A percentile compares a stretch with the other conserved stretches of the same genome.
phyloP scores from a whole-genome alignment of 2,888 invertebrate species.

The Gibbula magus region DNA sequence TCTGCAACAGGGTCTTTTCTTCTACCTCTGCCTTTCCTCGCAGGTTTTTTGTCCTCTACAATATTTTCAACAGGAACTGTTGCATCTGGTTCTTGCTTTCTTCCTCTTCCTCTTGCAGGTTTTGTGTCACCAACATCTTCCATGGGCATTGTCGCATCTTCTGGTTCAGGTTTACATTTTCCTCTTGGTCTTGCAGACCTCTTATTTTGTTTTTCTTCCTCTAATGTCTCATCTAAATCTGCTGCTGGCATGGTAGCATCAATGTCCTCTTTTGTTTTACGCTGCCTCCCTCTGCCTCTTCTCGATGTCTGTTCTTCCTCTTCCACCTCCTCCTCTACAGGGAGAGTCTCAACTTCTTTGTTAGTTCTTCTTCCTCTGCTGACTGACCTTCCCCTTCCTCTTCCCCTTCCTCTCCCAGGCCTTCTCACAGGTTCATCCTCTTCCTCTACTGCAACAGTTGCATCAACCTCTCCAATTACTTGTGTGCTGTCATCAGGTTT shows the following conservation, averaged over 20 bases:
- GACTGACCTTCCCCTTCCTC: neutral
- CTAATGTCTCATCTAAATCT: neutral
- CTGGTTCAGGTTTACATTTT: neutral
- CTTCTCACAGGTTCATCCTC: neutral
- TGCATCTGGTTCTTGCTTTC: neutral
- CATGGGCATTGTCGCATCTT: conserved; percentile 23
- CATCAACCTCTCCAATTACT: neutral
- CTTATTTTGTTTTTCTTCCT: neutral
- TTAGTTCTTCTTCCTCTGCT: neutral
- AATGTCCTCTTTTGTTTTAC: neutral
- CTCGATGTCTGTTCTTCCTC: neutral
- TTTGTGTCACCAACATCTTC: neutral
- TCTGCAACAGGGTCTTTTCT: conserved; percentile 3
- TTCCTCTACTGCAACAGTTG: conserved; percentile 21
- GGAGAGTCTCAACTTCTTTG: neutral
- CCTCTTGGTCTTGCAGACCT: neutral
- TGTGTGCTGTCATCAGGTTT: conserved; percentile 29
- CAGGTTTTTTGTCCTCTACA: neutral
- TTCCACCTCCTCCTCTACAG: neutral
- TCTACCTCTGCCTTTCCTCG: neutral
- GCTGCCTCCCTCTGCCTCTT: neutral
- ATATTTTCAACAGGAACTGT: neutral
- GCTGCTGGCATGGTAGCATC: conserved; percentile 15
- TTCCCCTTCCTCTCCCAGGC: conserved; percentile 29
- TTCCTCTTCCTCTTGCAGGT: neutral